phyloP scores from a whole-genome alignment of 2,113 vertebrate genomes.

The Girardinichthys multiradiatus region DNA sequence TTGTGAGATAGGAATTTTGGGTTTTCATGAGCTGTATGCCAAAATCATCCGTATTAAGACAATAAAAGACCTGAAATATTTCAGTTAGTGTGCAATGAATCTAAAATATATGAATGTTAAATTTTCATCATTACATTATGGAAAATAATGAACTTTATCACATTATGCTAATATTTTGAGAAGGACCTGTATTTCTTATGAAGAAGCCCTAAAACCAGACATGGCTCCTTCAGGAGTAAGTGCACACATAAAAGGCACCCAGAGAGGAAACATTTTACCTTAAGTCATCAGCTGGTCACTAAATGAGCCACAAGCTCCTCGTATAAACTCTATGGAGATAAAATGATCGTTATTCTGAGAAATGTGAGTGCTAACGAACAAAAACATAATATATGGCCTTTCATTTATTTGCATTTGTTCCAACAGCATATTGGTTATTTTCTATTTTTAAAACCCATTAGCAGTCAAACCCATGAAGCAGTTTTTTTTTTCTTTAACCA shows the following conservation, averaged over 20 bases:
- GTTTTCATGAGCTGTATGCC: too few relatives aligned
- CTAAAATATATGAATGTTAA: too few relatives aligned
- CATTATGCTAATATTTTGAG: too few relatives aligned
- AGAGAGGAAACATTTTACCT: background rate
- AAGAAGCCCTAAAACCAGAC: background rate
- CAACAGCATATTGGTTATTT: background rate
- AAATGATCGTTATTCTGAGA: background rate
- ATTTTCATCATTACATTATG: too few relatives aligned
- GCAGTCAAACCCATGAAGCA: background rate
- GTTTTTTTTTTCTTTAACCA: background rate
- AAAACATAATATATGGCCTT: background rate
- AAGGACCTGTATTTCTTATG: background rate
- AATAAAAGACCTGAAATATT: too few relatives aligned
- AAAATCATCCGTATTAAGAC: too few relatives aligned
- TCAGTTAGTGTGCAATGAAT: too few relatives aligned
- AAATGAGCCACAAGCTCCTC: background rate
- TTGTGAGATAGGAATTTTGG: too few relatives aligned
- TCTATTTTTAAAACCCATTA: too few relatives aligned
- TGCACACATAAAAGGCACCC: background rate
- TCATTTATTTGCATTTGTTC: background rate
- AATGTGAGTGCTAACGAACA: background rate
- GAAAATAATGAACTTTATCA: too few relatives aligned
- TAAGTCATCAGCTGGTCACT: background rate
- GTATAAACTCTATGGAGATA: background rate
- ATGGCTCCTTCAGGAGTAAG: background rate